Percentiles rank a stretch among this genome's conserved stretches.
phyloP scores from a whole-genome alignment of 2,888 invertebrate species.

The Tinea trinotella region DNA sequence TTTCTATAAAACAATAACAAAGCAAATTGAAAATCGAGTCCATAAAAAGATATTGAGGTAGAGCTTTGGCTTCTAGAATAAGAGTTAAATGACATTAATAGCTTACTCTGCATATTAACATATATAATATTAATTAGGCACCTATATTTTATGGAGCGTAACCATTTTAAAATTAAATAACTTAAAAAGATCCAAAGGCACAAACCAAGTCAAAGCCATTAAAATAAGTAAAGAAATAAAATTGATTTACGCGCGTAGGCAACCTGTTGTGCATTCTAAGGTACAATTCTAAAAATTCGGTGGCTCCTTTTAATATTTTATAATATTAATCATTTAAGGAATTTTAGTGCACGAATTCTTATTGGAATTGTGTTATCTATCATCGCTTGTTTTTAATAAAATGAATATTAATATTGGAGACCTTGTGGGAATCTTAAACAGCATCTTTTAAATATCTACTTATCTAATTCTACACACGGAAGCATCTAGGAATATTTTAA shows the following conservation, averaged over 20 bases:
- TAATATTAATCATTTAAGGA: constrained; percentile 1
- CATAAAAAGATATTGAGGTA: no score
- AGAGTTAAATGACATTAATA: no score
- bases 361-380: constrained; percentile 6
- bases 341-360: neutral
- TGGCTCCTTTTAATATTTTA: neutral
- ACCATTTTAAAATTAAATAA: no score
- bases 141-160: no score
- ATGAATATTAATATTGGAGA: neutral
- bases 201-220: neutral
- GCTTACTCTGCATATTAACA: no score
- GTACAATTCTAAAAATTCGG: constrained; percentile 10
- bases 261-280: constrained; percentile 9
- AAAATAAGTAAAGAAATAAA: neutral
- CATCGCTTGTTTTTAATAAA: neutral
- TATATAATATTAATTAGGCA: no score
- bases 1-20: no score
- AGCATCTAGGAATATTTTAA: neutral
- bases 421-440: neutral
- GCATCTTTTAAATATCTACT: neutral
- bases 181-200: neutral
- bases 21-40: no score
- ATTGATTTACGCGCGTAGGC: neutral
- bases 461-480: neutral
- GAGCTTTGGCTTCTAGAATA: no score